These are phyloP conservation scores for Clinocottus analis DNA, from an alignment of 2,113 vertebrate genomes.

Conservation along the genomic window DNA sequence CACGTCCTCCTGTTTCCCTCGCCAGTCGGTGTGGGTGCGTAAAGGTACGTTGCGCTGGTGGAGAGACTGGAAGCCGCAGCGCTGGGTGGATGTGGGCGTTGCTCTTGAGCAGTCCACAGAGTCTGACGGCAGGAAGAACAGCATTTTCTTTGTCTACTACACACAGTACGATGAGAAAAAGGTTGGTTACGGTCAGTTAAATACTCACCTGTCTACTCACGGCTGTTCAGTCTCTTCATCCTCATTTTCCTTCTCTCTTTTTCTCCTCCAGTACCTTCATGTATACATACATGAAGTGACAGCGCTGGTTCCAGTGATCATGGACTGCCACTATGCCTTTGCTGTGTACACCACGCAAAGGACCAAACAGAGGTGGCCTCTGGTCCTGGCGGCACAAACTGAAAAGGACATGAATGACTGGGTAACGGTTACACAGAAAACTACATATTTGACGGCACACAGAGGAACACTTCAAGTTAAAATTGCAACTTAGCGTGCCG, in stretches of 20 bases:
- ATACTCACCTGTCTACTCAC: neutral
- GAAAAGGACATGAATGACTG: constrained; percentile 95
- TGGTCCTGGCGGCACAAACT: constrained; percentile 89
- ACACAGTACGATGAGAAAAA: constrained; percentile 93
- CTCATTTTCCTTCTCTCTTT: neutral
- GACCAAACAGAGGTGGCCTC: constrained; percentile 92
- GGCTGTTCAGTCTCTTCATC: neutral
- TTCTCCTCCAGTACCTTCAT: constrained; percentile 87
- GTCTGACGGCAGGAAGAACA: constrained; percentile 86
- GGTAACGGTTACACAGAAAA: constrained; percentile 77
- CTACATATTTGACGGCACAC: neutral
- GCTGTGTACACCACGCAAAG: constrained; percentile 92
- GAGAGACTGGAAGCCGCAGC: constrained; percentile 94
- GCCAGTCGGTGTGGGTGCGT: constrained; percentile 93
- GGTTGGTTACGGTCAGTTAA: constrained; percentile 74
- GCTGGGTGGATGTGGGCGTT: constrained; percentile 92
- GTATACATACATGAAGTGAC: constrained; percentile 94
- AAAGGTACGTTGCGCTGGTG: constrained; percentile 93
- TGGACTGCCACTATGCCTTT: constrained; percentile 90
- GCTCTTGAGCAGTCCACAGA: constrained; percentile 93
- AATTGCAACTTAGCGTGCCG: neutral
- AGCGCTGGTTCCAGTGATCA: constrained; percentile 89
- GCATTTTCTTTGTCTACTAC: constrained; percentile 97
- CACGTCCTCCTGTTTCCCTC: neutral
- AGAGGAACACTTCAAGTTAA: neutral